These are phyloP conservation scores for Pachyramphus minor DNA, from an alignment of 2,113 vertebrate genomes.

Conservation along the genomic window DNA sequence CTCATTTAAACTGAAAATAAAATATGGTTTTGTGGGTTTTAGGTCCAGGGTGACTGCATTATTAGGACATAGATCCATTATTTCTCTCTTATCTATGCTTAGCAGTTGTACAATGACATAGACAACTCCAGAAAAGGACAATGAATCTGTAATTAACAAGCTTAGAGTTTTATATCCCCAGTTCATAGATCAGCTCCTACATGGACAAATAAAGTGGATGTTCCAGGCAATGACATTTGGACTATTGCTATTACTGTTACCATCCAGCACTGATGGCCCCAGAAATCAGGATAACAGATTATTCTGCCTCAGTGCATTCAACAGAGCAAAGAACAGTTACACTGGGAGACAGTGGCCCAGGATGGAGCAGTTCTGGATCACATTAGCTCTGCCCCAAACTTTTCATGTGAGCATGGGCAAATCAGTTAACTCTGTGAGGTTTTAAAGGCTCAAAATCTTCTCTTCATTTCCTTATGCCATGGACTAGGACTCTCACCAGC, in stretches of 20 bases:
- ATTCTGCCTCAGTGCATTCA: not conserved
- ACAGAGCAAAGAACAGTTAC: not conserved
- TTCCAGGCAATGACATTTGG: not conserved
- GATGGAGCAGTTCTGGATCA: not conserved
- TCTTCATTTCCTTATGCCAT: not conserved
- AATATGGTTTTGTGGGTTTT: not conserved
- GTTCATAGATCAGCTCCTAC: not conserved
- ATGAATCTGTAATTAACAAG: not conserved
- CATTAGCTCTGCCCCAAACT: not conserved
- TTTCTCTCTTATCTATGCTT: not conserved
- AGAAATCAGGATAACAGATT: not conserved
- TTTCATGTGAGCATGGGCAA: not conserved
- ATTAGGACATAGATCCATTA: not conserved
- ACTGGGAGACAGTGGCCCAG: not conserved
- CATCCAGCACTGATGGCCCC: not conserved
- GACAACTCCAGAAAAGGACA: not conserved
- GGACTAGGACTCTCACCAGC: not conserved
- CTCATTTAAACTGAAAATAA: not conserved
- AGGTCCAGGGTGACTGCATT: not conserved
- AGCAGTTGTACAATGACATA: not conserved
- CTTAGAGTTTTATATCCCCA: not conserved
- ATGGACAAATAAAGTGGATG: not conserved
- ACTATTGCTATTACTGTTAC: not conserved
- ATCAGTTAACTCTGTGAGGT: not conserved
- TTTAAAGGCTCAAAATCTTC: not conserved